phyloP scores from a whole-genome alignment of 2,797 vertebrate genomes.

The Pitangus sulphuratus region DNA sequence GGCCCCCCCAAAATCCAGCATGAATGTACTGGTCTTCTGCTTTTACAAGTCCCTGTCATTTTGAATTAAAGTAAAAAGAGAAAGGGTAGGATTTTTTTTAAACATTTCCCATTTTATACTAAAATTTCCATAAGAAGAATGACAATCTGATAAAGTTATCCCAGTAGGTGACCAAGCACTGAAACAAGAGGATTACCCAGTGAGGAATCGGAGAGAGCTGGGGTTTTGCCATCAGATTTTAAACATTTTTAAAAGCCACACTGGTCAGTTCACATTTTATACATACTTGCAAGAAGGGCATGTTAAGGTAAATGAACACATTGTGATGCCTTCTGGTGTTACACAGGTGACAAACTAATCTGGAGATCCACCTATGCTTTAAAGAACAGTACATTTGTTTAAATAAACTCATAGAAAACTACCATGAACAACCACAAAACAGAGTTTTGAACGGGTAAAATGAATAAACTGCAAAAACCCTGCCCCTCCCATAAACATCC shows the following conservation, averaged over 20 bases:
- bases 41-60: neutral
- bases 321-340: neutral
- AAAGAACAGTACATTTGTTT: neutral
- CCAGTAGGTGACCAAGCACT: neutral
- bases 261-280: neutral
- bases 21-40: neutral
- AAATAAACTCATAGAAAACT: slow-evolving; percentile 27
- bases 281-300: neutral
- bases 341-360: neutral
- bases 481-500: neutral
- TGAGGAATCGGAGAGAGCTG: neutral
- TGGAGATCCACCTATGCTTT: neutral
- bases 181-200: neutral
- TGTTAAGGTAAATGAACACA: neutral
- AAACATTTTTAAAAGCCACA: neutral
- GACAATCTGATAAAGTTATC: neutral
- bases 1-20: neutral
- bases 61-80: neutral
- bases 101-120: neutral
- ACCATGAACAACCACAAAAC: neutral
- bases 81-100: neutral
- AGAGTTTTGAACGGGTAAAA: neutral
- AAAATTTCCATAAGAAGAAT: neutral
- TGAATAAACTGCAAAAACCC: neutral
- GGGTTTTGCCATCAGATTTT: neutral